Evolutionary conservation across 2,113 vertebrate species (phyloP).

Genomic region (Ptilorrhoa leucosticta): DNA sequence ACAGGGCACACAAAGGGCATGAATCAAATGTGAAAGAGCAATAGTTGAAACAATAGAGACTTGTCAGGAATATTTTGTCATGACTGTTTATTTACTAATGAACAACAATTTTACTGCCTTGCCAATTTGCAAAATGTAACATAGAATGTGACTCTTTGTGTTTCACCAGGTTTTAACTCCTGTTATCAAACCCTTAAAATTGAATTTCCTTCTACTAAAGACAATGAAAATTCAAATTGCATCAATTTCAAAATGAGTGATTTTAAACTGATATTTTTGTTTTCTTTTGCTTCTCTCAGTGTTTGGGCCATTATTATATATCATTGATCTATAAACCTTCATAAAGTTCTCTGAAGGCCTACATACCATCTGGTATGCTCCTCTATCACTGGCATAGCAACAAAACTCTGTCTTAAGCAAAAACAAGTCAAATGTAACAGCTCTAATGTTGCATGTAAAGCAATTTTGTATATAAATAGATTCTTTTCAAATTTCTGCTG

Average conservation of each 20-base stretch:
- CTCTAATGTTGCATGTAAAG: background rate
- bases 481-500: background rate
- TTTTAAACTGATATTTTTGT: background rate
- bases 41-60: background rate
- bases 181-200: background rate
- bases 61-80: background rate
- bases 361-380: background rate
- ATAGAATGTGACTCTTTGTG: accelerated
- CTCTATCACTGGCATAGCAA: background rate
- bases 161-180: background rate
- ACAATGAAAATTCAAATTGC: background rate
- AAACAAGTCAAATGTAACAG: background rate
- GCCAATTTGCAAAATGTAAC: background rate
- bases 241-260: background rate
- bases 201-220: background rate
- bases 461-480: background rate
- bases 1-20: background rate
- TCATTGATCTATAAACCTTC: background rate
- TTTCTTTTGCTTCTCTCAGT: background rate
- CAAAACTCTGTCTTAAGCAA: background rate
- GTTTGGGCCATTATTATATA: background rate
- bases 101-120: background rate
- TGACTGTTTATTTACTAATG: background rate
- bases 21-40: background rate
- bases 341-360: background rate